A percentile compares a stretch with the other conserved stretches of the same genome.
Evolutionary conservation across 1,140 invertebrate genomes (phyloP).

Genomic region (Palaemon carinicauda): DNA sequence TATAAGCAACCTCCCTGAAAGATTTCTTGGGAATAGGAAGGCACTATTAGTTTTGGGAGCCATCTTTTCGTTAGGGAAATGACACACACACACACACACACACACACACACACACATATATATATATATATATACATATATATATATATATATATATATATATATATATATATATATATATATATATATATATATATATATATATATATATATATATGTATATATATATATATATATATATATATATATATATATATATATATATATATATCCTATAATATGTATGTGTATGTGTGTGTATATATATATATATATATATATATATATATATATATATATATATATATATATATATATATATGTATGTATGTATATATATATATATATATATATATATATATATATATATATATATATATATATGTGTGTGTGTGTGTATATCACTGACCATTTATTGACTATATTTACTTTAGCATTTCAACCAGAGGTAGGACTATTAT

Average conservation of each 20-base stretch:
- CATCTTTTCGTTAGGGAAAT: not conserved
- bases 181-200: too few species aligned
- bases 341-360: not conserved
- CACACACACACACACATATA: not conserved
- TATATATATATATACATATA: not conserved
- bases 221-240: not conserved
- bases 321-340: not conserved
- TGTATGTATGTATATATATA: not conserved
- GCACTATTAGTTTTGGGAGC: too few species aligned
- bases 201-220: not conserved
- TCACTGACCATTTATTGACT: too few species aligned
- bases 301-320: not conserved
- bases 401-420: not conserved
- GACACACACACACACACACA: not conserved
- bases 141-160: not conserved
- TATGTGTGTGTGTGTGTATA: not conserved
- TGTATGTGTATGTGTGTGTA: not conserved
- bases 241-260: not conserved
- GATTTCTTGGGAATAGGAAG: too few species aligned
- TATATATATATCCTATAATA: too few species aligned
- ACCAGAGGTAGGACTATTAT: too few species aligned
- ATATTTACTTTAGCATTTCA: too few species aligned
- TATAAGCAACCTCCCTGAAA: too few species aligned
- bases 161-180: not conserved
- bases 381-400: not conserved